Evolutionary conservation across 2,113 vertebrate species (phyloP).

Genomic region (Cercopithecus mona): DNA sequence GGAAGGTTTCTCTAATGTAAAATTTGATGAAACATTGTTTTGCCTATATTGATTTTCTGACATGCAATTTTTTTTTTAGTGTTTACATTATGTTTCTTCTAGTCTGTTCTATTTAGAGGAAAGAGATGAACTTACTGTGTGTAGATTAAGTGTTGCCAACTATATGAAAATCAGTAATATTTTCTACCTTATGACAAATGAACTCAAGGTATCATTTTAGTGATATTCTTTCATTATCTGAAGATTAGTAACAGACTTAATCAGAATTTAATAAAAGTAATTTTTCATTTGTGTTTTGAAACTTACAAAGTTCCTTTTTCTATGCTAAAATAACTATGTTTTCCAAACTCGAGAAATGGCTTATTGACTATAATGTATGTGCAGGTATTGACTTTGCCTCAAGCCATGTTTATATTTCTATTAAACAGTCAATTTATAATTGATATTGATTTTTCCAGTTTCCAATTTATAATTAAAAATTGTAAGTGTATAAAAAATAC

Average conservation of each 20-base stretch:
- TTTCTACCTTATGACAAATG: background rate
- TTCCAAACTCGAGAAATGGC: background rate
- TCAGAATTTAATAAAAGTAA: background rate
- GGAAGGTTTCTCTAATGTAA: background rate
- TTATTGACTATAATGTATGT: background rate
- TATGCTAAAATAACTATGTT: background rate
- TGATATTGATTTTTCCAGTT: background rate
- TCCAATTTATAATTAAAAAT: background rate
- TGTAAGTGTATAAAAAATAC: background rate
- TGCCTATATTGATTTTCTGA: background rate
- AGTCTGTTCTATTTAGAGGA: background rate
- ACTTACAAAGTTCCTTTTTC: background rate
- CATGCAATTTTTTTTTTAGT: background rate
- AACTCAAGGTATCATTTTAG: background rate
- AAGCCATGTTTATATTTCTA: background rate
- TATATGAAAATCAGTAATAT: background rate
- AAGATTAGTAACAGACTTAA: background rate
- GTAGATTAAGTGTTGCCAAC: background rate
- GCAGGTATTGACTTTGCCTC: background rate
- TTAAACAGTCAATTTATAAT: background rate
- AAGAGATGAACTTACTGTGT: background rate
- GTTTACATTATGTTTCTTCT: background rate
- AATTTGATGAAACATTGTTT: background rate
- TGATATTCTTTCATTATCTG: background rate
- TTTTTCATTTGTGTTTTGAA: background rate